Percentiles rank a stretch among this genome's conserved stretches.
Evolutionary conservation across 2,888 invertebrate species (phyloP).

Genomic region (Osedax frankpressi): DNA sequence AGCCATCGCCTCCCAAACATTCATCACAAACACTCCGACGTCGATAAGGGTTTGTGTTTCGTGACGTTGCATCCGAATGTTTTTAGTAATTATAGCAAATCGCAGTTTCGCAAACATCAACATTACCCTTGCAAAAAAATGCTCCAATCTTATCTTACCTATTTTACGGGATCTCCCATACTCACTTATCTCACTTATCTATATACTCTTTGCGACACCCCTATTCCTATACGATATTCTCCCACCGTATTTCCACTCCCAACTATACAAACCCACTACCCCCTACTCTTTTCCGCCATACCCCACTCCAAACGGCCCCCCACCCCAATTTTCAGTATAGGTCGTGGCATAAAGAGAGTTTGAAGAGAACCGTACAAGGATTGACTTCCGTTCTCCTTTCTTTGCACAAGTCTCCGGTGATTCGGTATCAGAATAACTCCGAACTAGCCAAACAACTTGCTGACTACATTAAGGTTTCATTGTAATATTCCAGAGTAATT

Average conservation of each 20-base stretch:
- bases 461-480: constrained; percentile 60
- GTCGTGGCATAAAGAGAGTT: constrained; percentile 62
- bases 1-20: constrained; percentile 79
- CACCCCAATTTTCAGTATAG: neutral
- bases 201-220: neutral
- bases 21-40: constrained; percentile 50
- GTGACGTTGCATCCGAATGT: too few relatives aligned
- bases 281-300: neutral
- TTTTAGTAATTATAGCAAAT: too few relatives aligned
- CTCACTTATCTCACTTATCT: neutral
- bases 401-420: constrained; percentile 74
- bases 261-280: neutral
- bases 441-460: constrained; percentile 71
- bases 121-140: too few relatives aligned
- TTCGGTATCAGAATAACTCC: constrained; percentile 76
- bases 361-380: constrained; percentile 71
- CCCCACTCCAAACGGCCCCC: neutral
- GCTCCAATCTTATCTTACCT: too few relatives aligned
- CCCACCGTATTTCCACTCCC: neutral
- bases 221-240: neutral
- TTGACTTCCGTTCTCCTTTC: constrained; percentile 72
- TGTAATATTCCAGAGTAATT: too few relatives aligned
- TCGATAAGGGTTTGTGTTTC: neutral
- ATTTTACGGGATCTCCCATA: neutral
- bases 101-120: too few relatives aligned